Evolutionary conservation across 2,113 vertebrate species (phyloP).

Genomic region (Nettapus auritus): DNA sequence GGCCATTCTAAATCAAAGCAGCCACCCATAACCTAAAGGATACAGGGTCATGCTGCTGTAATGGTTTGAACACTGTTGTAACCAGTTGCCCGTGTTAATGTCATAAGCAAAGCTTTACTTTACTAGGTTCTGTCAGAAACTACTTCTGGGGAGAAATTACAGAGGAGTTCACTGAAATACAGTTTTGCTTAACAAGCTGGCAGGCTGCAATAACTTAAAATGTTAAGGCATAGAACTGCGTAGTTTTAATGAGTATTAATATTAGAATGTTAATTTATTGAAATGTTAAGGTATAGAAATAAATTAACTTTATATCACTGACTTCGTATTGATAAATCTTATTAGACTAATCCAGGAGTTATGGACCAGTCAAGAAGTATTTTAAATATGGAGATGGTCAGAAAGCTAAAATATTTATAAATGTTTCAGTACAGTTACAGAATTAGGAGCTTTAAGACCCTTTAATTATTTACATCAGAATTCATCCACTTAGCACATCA

Average conservation of each 20-base stretch:
- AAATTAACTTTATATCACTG: background rate
- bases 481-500: background rate
- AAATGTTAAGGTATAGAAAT: background rate
- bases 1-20: background rate
- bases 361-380: background rate
- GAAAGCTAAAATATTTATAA: background rate
- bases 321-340: background rate
- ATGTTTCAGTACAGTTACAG: background rate
- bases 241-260: background rate
- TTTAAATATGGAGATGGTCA: background rate
- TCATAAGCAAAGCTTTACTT: background rate
- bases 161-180: background rate
- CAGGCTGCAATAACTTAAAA: background rate
- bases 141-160: background rate
- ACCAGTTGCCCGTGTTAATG: background rate
- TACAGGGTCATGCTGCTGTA: background rate
- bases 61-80: background rate
- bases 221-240: background rate
- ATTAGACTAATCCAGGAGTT: background rate
- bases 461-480: background rate
- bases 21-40: background rate
- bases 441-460: background rate
- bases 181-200: background rate
- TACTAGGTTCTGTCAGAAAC: background rate
- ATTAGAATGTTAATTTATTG: background rate